A percentile compares a stretch with the other conserved stretches of the same genome.
phyloP scores from a whole-genome alignment of 2,888 invertebrate genomes.

The Theretra japonica region DNA sequence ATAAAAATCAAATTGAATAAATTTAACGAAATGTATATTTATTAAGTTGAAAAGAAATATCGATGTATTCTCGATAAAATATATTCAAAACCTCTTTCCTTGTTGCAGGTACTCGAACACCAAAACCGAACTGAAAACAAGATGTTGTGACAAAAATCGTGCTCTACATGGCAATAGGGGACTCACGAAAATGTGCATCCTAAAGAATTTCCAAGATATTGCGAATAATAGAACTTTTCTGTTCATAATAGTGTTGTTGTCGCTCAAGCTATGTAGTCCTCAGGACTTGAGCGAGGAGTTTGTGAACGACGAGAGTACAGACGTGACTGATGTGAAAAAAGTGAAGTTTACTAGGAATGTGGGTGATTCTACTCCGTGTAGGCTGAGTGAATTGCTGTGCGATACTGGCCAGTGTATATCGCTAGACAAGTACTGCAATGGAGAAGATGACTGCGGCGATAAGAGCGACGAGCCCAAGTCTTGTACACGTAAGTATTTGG shows the following conservation, averaged over 20 bases:
- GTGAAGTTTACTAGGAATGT: slow-evolving; percentile 63
- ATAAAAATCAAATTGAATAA: too few relatives aligned
- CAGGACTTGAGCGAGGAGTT: slow-evolving; percentile 78
- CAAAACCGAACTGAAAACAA: slow-evolving; percentile 38
- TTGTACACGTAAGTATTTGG: slow-evolving; percentile 89
- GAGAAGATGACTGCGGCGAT: slow-evolving; percentile 91
- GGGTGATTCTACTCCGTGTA: slow-evolving; percentile 69
- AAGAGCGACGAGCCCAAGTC: slow-evolving; percentile 90
- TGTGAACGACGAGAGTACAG: slow-evolving; percentile 71
- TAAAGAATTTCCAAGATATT: slow-evolving; percentile 66
- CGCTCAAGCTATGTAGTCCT: slow-evolving; percentile 76
- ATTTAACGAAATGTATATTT: neutral
- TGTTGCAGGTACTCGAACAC: slow-evolving; percentile 62
- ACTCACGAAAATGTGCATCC: slow-evolving; percentile 68
- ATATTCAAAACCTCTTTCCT: slow-evolving; percentile 34
- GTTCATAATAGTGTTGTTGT: slow-evolving; percentile 74
- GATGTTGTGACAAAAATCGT: slow-evolving; percentile 68
- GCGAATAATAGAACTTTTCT: slow-evolving; percentile 72
- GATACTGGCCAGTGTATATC: slow-evolving; percentile 89
- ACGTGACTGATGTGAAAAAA: slow-evolving; percentile 63
- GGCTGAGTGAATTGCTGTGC: slow-evolving; percentile 86
- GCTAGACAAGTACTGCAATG: slow-evolving; percentile 90
- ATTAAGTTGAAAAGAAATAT: neutral
- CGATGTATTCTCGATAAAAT: neutral
- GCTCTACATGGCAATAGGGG: slow-evolving; percentile 43